A percentile compares a stretch with the other conserved stretches of the same genome.
Evolutionary conservation across 2,888 invertebrate species (phyloP).

Genomic region (Zygothrica quintamaculata): DNA sequence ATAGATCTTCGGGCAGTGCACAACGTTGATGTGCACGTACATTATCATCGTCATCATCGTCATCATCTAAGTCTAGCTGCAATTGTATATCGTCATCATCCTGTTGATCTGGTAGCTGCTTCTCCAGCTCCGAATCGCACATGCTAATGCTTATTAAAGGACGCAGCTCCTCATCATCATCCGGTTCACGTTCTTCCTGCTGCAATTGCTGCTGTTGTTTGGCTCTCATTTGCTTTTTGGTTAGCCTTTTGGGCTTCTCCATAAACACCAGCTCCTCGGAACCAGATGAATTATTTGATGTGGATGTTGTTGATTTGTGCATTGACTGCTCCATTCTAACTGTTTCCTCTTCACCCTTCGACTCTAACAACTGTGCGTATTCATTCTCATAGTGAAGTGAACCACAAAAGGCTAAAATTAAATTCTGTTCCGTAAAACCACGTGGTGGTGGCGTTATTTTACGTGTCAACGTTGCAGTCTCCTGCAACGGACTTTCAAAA

Average conservation of each 20-base stretch:
- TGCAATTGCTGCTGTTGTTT: slow-evolving; percentile 62
- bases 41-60: slow-evolving; percentile 2
- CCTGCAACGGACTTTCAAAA: slow-evolving; percentile 83
- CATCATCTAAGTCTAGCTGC: not conserved
- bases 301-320: slow-evolving; percentile 69
- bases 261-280: slow-evolving; percentile 73
- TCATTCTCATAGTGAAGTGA: slow-evolving; percentile 83
- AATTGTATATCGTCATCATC: not conserved
- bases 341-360: not conserved
- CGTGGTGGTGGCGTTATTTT: slow-evolving; percentile 71
- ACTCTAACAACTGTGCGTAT: slow-evolving; percentile 40
- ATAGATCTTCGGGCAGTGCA: slow-evolving; percentile 52
- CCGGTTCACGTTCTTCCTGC: slow-evolving; percentile 45
- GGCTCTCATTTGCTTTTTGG: slow-evolving; percentile 79
- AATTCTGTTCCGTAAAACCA: slow-evolving; percentile 80
- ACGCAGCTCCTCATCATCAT: slow-evolving; percentile 84
- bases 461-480: slow-evolving; percentile 58
- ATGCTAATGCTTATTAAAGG: slow-evolving; percentile 82
- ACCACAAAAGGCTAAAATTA: slow-evolving; percentile 83
- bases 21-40: not conserved
- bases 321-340: slow-evolving; percentile 4
- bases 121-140: slow-evolving; percentile 71
- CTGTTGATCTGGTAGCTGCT: slow-evolving; percentile 9
- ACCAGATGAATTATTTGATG: slow-evolving; percentile 75
- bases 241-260: slow-evolving; percentile 72